Percentiles rank a stretch among this genome's conserved stretches.
phyloP scores from a whole-genome alignment of 2,797 vertebrate species.

The Tamandua tetradactyla region DNA sequence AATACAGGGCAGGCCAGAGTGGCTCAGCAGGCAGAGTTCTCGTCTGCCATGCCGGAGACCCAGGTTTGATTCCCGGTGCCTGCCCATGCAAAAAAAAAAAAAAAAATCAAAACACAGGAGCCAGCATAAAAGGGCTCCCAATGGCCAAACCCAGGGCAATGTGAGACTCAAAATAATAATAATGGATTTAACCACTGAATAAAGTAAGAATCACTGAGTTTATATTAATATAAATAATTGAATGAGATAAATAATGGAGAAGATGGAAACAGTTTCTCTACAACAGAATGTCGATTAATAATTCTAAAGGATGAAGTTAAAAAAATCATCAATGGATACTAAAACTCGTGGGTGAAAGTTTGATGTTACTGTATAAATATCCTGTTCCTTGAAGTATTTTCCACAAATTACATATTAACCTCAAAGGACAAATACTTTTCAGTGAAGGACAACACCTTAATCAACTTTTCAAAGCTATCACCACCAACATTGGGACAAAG shows the following conservation, averaged over 20 bases:
- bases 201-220: constrained; percentile 50
- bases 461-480: constrained; percentile 48
- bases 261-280: neutral
- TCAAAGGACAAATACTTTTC: constrained; percentile 53
- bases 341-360: constrained; percentile 8
- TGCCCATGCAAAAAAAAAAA: too few relatives aligned
- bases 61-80: too few relatives aligned
- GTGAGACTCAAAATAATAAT: constrained; percentile 12
- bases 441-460: neutral
- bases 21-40: too few relatives aligned
- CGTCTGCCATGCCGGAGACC: too few relatives aligned
- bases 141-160: neutral
- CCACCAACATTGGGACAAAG: neutral
- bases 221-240: constrained; percentile 28
- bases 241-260: neutral
- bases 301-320: constrained; percentile 3
- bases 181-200: constrained; percentile 22
- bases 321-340: constrained; percentile 11
- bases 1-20: too few relatives aligned
- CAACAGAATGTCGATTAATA: constrained; percentile 11
- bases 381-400: neutral
- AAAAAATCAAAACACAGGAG: neutral
- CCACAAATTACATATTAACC: constrained; percentile 11
- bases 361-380: constrained; percentile 16
- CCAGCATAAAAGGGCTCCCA: neutral